Conservation (phyloP, 2,888 invertebrate genomes). For the Eremobia ochroleuca region DNA sequence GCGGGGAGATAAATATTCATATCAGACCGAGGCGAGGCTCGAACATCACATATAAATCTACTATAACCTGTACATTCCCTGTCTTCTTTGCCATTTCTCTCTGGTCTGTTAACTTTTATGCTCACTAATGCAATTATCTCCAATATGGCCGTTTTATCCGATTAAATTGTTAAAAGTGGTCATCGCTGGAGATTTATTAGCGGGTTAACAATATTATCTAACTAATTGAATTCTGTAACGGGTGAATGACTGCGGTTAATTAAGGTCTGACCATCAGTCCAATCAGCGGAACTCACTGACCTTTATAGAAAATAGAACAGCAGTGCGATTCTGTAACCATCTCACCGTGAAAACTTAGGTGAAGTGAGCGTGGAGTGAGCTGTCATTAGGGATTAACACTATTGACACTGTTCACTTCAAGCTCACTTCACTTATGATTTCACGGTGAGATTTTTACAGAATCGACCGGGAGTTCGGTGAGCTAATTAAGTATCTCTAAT, state of each 20-base stretch:
- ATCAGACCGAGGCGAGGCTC: neutral
- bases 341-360: too few relatives aligned
- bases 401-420: too few relatives aligned
- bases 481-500: too few relatives aligned
- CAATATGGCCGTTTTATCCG: neutral
- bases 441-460: too few relatives aligned
- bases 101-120: neutral
- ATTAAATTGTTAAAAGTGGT: slow-evolving; percentile 32
- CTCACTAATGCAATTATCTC: slow-evolving; percentile 6
- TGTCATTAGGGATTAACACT: too few relatives aligned
- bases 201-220: slow-evolving; percentile 59
- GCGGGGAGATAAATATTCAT: slow-evolving; percentile 57
- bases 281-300: slow-evolving; percentile 52
- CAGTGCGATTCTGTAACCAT: too few relatives aligned
- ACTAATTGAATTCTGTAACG: slow-evolving; percentile 61
- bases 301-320: slow-evolving; percentile 41
- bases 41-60: neutral
- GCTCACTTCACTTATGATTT: too few relatives aligned
- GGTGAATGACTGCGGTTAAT: slow-evolving; percentile 56
- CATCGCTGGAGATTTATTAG: slow-evolving; percentile 29
- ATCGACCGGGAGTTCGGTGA: too few relatives aligned
- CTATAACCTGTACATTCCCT: neutral
- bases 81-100: neutral
- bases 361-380: too few relatives aligned
- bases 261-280: slow-evolving; percentile 51